Percentiles rank a stretch among this genome's conserved stretches.
Conservation (phyloP, 2,888 invertebrate species). For the Brachyopa scutellaris region DNA sequence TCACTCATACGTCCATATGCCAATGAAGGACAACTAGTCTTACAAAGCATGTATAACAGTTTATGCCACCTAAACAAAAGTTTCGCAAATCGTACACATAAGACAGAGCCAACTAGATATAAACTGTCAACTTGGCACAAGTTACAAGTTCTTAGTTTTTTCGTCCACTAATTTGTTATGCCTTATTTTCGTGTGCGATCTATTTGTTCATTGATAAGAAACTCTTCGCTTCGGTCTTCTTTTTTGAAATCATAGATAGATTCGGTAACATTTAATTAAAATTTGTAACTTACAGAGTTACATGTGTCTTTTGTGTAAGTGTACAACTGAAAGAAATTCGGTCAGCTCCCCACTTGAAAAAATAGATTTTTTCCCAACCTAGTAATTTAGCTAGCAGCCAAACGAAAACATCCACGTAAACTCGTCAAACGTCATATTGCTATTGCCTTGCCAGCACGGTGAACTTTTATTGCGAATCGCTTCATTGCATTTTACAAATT, state of each 20-base stretch:
- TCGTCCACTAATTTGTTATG: conserved; percentile 33
- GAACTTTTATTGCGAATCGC: background rate
- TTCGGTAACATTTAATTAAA: background rate
- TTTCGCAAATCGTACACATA: conserved; percentile 15
- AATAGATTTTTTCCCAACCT: conserved; percentile 16
- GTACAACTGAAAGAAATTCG: background rate
- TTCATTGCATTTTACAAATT: conserved; percentile 19
- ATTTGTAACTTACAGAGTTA: background rate
- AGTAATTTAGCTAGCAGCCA: conserved; percentile 1
- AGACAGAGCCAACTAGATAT: conserved; percentile 38
- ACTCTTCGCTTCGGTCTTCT: too few species aligned
- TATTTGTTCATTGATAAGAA: conserved; percentile 26
- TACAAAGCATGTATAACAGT: conserved; percentile 69
- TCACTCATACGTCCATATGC: background rate
- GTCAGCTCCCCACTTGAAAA: background rate
- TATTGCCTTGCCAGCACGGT: background rate
- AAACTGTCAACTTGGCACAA: conserved; percentile 61
- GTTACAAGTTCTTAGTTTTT: conserved; percentile 20
- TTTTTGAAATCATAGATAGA: background rate
- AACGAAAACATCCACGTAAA: conserved; percentile 71
- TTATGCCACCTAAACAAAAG: conserved; percentile 33
- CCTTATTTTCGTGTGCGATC: conserved; percentile 26
- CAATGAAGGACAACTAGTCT: conserved; percentile 3
- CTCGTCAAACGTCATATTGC: conserved; percentile 47
- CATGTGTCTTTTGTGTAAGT: conserved; percentile 10